Conservation (phyloP, 2,113 vertebrate genomes). For the Rallus limicola region DNA sequence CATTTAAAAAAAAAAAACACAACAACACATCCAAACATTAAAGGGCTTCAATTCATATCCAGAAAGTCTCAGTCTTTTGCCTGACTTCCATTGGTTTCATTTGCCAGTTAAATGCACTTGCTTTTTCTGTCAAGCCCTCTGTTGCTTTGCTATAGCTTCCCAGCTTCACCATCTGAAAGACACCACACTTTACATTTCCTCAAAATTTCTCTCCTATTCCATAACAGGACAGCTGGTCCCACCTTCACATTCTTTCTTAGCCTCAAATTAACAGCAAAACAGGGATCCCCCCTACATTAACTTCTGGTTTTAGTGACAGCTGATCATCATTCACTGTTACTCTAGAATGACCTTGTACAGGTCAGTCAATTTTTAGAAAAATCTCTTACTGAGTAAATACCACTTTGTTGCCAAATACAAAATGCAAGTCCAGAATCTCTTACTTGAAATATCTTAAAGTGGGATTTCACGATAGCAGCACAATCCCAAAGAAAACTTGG, state of each 20-base stretch:
- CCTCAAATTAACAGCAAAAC: neutral
- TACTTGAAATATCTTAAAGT: neutral
- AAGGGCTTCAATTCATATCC: neutral
- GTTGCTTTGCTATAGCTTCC: neutral
- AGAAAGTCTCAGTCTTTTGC: neutral
- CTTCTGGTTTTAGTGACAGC: neutral
- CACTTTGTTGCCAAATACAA: neutral
- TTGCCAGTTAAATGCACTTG: neutral
- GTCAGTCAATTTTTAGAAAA: neutral
- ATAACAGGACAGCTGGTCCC: neutral
- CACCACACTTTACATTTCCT: neutral
- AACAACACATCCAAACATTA: neutral
- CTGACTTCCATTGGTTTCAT: neutral
- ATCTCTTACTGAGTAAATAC: neutral
- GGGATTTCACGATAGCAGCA: rapidly evolving
- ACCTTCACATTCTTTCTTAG: neutral
- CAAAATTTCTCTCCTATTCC: neutral
- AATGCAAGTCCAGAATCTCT: neutral
- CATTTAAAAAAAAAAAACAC: neutral
- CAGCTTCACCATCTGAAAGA: neutral
- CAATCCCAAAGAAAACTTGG: neutral
- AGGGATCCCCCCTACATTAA: neutral
- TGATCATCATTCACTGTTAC: neutral
- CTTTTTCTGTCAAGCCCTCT: neutral
- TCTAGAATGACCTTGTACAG: neutral